Base-by-base conservation (phyloP, 2,797 vertebrate genomes). In the Hemitrygon akajei region DNA sequence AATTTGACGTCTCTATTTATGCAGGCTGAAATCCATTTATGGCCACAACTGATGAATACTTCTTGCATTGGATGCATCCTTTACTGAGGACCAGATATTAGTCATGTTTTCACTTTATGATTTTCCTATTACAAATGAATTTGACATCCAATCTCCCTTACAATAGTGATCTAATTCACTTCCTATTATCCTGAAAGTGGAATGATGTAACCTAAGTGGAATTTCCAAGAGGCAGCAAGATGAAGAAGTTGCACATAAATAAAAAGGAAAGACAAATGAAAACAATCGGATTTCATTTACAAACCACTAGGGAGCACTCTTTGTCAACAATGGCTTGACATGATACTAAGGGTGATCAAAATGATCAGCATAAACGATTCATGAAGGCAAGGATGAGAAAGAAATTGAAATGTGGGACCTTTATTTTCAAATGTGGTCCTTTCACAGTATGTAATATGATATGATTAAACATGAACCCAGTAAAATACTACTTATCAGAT, bases 221-320 rank as follows among this genome's bases (percentile, higher is more conserved):
- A 93, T 73, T 71, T 92, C 37, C 71, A 56, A 75, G 69, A 11
- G 40, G 1, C 91, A 93, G 89, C 37, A 92, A 92, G 73, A 34
- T 92, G 69, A 69, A 91, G 82, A 11, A 91, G 30, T n/a, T 91
- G 14, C 12, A n/a, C 5, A 7, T 93, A 93, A 93, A 47, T 56
- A 58, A 2, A 75, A 92, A 89, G 7, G 86, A 89, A 66, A 69
- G 18, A 37, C 86, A 89, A 89, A 89, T 69, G 10, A 40, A 76
- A 76, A 76, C 71, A 27, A 76, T 76, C 37, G 58, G 40, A 56
- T 93, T 93, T 25, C 47, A 76, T 93, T 76, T 76, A 56, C 69
- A 93, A 93, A 93, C 91, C 91, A 93, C 91, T 30, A 93, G 91
- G 71, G 69, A 93, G 91, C 91, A 93, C 69, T 93, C 71, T 93